Evolutionary conservation across 2,113 vertebrate species (phyloP).

Genomic region (Anarrhichthys ocellatus): DNA sequence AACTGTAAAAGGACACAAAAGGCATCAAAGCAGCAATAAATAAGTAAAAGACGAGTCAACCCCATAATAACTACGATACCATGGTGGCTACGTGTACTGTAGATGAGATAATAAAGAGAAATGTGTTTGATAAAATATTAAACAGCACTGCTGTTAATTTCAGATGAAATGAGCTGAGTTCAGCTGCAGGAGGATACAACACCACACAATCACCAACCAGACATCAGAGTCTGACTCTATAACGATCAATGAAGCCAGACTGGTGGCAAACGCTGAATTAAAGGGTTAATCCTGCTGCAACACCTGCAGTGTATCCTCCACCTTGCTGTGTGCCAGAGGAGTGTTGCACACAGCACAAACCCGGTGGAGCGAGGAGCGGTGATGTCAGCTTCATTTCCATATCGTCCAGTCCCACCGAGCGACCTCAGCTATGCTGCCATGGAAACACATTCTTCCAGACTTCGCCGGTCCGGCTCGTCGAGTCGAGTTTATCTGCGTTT

Average conservation of each 20-base stretch:
- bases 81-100: too few species aligned
- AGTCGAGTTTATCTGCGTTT: not conserved
- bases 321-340: not conserved
- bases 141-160: not conserved
- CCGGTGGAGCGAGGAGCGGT: not conserved
- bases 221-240: not conserved
- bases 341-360: not conserved
- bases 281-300: not conserved
- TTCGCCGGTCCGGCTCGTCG: not conserved
- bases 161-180: not conserved
- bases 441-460: conserved; percentile 7
- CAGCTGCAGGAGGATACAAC: not conserved
- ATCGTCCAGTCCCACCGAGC: not conserved
- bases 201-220: too few species aligned
- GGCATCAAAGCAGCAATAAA: not conserved
- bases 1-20: not conserved
- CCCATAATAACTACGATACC: not conserved
- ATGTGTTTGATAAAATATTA: not conserved
- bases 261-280: not conserved
- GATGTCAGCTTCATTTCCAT: conserved; percentile 10
- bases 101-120: not conserved
- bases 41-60: not conserved
- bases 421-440: conserved; percentile 4
- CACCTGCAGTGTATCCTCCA: not conserved
- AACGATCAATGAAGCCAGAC: not conserved